Percentiles rank a stretch among this genome's conserved stretches.
Evolutionary conservation across 2,888 invertebrate species (phyloP).

Genomic region (Xiphydria camelus): DNA sequence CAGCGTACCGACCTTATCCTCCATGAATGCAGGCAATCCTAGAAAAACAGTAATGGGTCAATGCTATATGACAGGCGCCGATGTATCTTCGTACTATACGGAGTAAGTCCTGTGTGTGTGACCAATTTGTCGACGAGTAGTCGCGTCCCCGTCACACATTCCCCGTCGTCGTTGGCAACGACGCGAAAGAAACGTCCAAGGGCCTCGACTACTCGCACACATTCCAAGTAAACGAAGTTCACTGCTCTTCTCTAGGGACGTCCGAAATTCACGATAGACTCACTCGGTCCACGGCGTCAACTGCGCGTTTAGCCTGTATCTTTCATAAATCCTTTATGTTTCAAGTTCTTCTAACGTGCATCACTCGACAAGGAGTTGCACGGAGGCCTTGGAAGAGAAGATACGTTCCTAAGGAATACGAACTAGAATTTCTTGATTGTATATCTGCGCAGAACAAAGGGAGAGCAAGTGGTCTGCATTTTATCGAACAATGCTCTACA

Average conservation of each 20-base stretch:
- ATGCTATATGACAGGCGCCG: too few relatives aligned
- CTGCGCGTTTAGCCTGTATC: constrained; percentile 35
- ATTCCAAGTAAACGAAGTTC: too few relatives aligned
- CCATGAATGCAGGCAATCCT: constrained; percentile 47
- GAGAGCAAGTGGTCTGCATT: constrained; percentile 37
- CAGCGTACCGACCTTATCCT: constrained; percentile 49
- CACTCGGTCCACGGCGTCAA: constrained; percentile 46
- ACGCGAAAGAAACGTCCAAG: too few relatives aligned
- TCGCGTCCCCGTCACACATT: too few relatives aligned
- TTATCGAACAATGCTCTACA: constrained; percentile 32
- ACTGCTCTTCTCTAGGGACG: constrained; percentile 41
- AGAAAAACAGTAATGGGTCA: constrained; percentile 43
- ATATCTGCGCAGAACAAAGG: too few relatives aligned
- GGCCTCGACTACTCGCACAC: too few relatives aligned
- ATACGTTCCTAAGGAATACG: constrained; percentile 40
- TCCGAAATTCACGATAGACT: constrained; percentile 39
- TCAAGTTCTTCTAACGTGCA: constrained; percentile 41
- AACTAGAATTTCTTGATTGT: constrained; percentile 41
- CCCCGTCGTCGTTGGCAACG: too few relatives aligned
- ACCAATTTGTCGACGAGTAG: too few relatives aligned
- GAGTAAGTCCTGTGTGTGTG: too few relatives aligned
- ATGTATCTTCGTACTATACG: too few relatives aligned
- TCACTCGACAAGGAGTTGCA: constrained; percentile 42
- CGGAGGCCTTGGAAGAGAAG: constrained; percentile 44
- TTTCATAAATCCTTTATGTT: constrained; percentile 34